Evolutionary conservation across 2,797 vertebrate genomes (phyloP).

Genomic region (Muscicapa comitata): DNA sequence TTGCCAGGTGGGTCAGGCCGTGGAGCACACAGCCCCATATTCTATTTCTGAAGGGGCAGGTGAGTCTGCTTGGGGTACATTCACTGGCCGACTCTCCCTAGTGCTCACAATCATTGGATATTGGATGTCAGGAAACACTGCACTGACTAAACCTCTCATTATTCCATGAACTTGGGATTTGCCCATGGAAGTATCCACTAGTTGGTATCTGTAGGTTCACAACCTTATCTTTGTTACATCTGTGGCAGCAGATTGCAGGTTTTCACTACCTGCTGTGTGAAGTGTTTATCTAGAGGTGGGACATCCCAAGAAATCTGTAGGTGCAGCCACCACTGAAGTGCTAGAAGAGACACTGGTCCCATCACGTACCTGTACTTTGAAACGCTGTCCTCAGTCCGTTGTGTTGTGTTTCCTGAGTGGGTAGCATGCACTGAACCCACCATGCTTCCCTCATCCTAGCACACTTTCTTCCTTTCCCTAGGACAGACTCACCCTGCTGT

Average conservation of each 20-base stretch:
- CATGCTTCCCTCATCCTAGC: not conserved
- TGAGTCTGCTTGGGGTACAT: too few species aligned
- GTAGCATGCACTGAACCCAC: not conserved
- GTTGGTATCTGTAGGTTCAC: not conserved
- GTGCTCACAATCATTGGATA: not conserved
- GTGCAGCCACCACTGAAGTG: not conserved
- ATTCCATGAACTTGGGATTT: not conserved
- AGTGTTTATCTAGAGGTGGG: not conserved
- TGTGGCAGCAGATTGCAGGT: not conserved
- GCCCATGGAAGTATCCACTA: not conserved
- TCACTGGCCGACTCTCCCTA: rapidly evolving
- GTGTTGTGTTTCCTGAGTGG: not conserved
- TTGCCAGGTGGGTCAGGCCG: not conserved
- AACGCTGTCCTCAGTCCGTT: rapidly evolving
- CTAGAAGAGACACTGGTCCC: not conserved
- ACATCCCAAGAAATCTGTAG: not conserved
- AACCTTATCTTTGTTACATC: rapidly evolving
- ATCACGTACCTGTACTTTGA: not conserved
- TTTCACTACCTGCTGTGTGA: not conserved
- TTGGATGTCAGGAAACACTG: not conserved
- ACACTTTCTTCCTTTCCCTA: not conserved
- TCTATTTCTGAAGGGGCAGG: not conserved
- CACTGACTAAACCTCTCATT: not conserved
- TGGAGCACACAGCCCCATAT: rapidly evolving
- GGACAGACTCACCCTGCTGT: not conserved